Evolutionary conservation across 2,888 invertebrate genomes (phyloP).

Genomic region (Leucania comma): DNA sequence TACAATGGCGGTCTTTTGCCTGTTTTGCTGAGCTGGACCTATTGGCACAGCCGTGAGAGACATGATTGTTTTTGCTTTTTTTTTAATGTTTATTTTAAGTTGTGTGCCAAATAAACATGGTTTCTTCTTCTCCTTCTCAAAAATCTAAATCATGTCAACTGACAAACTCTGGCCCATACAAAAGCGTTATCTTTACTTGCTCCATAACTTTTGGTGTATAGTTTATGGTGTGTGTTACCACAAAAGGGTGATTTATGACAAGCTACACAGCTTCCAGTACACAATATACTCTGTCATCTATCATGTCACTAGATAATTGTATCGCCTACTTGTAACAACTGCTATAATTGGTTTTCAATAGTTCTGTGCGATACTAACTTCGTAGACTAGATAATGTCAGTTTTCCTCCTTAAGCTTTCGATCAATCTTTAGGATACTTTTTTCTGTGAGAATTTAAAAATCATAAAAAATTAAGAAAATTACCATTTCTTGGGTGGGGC

Average conservation of each 20-base stretch:
- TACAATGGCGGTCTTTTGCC: no score
- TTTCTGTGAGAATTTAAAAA: no score
- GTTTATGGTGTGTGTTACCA: conserved; percentile 2
- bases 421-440: no score
- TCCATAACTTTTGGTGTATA: conserved; percentile 16
- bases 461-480: no score
- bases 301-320: conserved; percentile 18
- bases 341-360: conserved; percentile 30
- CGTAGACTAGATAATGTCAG: not conserved
- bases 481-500: no score
- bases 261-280: not conserved
- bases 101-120: no score
- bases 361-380: conserved; percentile 11
- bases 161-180: not conserved
- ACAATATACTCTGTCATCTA: conserved; percentile 39
- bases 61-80: no score
- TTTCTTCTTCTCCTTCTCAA: no score
- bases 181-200: conserved; percentile 19
- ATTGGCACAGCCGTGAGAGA: no score
- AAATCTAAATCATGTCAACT: not conserved
- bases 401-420: no score
- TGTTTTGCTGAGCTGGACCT: no score
- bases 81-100: no score
- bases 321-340: conserved; percentile 4
- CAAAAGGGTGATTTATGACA: conserved; percentile 45